phyloP scores from a whole-genome alignment of 2,888 invertebrate genomes.

The Drosophila nr. perissopoda region DNA sequence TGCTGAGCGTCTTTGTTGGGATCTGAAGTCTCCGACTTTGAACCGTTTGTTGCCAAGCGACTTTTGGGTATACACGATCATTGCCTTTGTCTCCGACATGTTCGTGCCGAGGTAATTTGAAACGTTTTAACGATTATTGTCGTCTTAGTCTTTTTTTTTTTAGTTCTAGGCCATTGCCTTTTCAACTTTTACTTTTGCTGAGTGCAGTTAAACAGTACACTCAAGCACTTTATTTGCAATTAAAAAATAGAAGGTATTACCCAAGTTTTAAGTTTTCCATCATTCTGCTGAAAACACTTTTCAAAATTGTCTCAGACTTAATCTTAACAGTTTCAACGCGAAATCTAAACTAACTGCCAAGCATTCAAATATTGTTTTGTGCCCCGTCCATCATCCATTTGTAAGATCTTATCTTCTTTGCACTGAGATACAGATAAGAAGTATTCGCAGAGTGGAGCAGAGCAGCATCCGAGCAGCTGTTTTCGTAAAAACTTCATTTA shows the following conservation, averaged over 20 bases:
- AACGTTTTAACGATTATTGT: conserved; percentile 14
- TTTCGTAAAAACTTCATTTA: conserved; percentile 73
- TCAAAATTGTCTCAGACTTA: not conserved
- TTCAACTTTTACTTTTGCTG: conserved; percentile 66
- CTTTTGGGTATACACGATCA: conserved; percentile 12
- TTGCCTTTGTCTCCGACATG: conserved; percentile 14
- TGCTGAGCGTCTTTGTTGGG: conserved; percentile 9
- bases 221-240: not conserved
- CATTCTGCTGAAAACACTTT: conserved; percentile 6
- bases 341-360: conserved; percentile 41
- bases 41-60: conserved; percentile 62
- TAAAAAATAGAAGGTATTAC: conserved; percentile 22
- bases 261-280: conserved; percentile 22
- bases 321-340: conserved; percentile 27
- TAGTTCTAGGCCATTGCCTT: conserved; percentile 66
- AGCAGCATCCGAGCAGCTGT: conserved; percentile 18
- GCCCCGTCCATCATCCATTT: conserved; percentile 11
- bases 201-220: not conserved
- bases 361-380: conserved; percentile 23
- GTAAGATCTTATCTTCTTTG: conserved; percentile 47
- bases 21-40: conserved; percentile 10
- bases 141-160: not conserved
- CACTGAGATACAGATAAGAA: conserved; percentile 29
- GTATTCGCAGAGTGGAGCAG: conserved; percentile 26
- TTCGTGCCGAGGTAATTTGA: conserved; percentile 60